Evolutionary conservation across 2,113 vertebrate genomes (phyloP).

Genomic region (Trichomycterus rosablanca): DNA sequence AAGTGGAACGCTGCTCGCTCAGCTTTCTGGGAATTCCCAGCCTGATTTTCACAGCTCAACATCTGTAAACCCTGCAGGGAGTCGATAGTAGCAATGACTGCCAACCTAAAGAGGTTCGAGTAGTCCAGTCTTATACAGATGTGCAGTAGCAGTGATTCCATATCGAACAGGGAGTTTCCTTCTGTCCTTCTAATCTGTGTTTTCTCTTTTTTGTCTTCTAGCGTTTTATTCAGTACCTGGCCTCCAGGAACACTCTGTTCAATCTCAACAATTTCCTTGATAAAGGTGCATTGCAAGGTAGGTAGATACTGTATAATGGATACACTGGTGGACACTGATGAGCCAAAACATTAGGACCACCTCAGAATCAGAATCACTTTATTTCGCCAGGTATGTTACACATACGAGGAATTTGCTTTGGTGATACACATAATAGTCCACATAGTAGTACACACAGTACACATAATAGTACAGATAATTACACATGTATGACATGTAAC

Average conservation of each 20-base stretch:
- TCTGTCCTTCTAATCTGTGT: constrained; percentile 1
- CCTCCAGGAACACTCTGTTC: constrained; percentile 90
- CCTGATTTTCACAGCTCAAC: too few species aligned
- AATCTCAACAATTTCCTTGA: constrained; percentile 96
- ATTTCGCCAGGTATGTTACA: too few species aligned
- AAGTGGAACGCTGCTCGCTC: neutral
- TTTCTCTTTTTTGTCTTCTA: constrained; percentile 48
- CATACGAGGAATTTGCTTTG: too few species aligned
- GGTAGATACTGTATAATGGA: constrained; percentile 30
- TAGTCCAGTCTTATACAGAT: constrained; percentile 20
- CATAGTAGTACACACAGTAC: too few species aligned
- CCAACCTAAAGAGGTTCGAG: neutral
- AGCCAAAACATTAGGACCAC: too few species aligned
- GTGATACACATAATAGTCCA: too few species aligned
- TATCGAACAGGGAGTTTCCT: constrained; percentile 11
- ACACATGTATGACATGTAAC: too few species aligned
- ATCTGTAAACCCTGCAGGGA: neutral
- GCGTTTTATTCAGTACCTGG: constrained; percentile 93
- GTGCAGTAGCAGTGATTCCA: neutral
- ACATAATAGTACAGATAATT: too few species aligned
- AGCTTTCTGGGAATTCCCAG: constrained; percentile 33
- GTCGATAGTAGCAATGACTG: neutral
- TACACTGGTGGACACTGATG: too few species aligned
- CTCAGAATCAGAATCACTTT: too few species aligned
- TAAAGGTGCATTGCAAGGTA: constrained; percentile 89